These are phyloP conservation scores for zebrafish (Danio rerio) DNA, from an alignment of 2,113 vertebrate species.

Conservation along the genomic window DNA sequence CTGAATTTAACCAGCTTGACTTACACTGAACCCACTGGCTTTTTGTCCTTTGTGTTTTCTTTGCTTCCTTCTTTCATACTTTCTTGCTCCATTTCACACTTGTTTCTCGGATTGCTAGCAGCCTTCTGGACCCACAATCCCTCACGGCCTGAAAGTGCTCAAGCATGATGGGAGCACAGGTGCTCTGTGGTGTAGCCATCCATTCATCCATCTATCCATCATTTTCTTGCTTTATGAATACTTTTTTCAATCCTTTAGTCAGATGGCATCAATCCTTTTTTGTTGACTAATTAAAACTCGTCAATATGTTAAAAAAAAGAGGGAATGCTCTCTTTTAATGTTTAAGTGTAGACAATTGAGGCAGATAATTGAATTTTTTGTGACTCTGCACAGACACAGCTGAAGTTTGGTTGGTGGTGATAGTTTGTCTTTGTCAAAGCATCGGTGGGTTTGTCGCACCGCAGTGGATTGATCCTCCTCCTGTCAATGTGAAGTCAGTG, in stretches of 20 bases:
- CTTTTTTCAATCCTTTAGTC: neutral
- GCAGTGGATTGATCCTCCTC: constrained; percentile 5
- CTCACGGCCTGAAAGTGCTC: neutral
- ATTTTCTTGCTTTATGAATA: neutral
- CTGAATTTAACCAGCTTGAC: neutral
- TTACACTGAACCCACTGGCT: neutral
- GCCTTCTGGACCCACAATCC: constrained; percentile 22
- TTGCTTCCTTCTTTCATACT: neutral
- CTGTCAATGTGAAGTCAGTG: constrained; percentile 35
- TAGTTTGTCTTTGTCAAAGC: constrained; percentile 17
- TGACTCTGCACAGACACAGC: neutral
- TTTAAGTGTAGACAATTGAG: neutral
- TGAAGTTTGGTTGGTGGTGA: neutral
- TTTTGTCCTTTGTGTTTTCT: neutral
- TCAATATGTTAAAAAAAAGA: neutral
- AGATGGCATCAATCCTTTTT: neutral
- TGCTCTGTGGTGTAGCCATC: neutral
- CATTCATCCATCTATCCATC: neutral
- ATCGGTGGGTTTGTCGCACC: neutral
- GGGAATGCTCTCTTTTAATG: neutral
- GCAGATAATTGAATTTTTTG: neutral
- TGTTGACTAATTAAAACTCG: neutral
- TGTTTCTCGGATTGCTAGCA: neutral
- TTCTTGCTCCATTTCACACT: constrained; percentile 29
- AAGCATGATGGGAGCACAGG: constrained; percentile 22